A percentile compares a stretch with the other conserved stretches of the same genome.
phyloP scores from a whole-genome alignment of 92 coral and sea anemone species.

The Isaurus tuberculatus region DNA sequence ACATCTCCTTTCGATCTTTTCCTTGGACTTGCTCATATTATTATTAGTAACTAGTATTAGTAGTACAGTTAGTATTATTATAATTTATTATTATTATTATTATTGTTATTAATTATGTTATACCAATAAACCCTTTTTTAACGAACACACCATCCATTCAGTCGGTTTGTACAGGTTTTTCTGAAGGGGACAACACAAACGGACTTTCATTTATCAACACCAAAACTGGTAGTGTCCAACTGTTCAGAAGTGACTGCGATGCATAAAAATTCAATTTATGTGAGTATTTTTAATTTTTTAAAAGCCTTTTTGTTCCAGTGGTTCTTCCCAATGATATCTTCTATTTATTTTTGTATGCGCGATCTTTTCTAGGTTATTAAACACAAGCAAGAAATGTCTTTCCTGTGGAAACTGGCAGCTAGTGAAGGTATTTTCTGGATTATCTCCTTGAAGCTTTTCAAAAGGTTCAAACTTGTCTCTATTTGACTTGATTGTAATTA shows the following conservation, averaged over 20 bases:
- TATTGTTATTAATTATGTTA: too few species aligned
- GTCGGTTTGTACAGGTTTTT: conserved; percentile 81
- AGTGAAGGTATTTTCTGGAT: conserved; percentile 4
- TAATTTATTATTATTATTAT: neutral
- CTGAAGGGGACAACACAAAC: conserved; percentile 66
- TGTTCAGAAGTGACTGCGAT: conserved; percentile 59
- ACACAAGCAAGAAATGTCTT: conserved; percentile 76
- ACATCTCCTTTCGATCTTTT: too few species aligned
- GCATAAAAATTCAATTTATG: conserved; percentile 60
- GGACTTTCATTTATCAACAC: conserved; percentile 60
- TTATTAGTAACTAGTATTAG: too few species aligned
- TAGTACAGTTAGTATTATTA: too few species aligned
- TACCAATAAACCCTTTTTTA: neutral
- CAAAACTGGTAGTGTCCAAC: conserved; percentile 56
- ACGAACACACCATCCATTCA: conserved; percentile 12
- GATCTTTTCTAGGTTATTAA: conserved; percentile 44
- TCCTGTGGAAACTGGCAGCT: conserved; percentile 77
- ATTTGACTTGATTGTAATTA: neutral
- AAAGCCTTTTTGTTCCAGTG: neutral
- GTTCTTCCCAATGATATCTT: neutral
- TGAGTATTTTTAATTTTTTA: conserved; percentile 54
- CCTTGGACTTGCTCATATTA: too few species aligned
- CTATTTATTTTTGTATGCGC: neutral
- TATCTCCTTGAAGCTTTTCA: neutral
- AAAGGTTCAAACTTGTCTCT: neutral